Conservation (phyloP, 2,888 invertebrate species). For the Noctua pronuba region DNA sequence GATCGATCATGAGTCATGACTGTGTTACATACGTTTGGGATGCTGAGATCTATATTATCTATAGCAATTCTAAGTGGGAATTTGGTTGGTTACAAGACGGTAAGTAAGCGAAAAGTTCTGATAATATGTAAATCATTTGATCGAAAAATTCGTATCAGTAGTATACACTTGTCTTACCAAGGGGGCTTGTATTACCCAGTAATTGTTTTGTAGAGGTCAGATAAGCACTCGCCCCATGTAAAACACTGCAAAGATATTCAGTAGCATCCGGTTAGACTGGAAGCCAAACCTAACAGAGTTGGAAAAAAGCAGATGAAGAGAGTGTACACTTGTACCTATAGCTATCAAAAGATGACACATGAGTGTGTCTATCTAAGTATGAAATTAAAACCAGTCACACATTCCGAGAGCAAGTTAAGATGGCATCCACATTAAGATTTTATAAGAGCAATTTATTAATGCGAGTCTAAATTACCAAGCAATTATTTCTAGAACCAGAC, state of each 20-base stretch:
- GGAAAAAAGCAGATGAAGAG: background rate
- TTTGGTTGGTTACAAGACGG: background rate
- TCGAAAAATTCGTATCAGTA: background rate
- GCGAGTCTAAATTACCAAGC: constrained; percentile 24
- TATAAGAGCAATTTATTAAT: constrained; percentile 17
- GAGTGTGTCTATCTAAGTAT: background rate
- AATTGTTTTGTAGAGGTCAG: background rate
- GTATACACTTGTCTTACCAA: background rate
- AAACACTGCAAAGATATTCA: background rate
- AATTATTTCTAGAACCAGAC: constrained; percentile 14
- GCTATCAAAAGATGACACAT: constrained; percentile 4
- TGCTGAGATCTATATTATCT: background rate
- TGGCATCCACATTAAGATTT: constrained; percentile 1
- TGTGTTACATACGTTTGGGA: background rate
- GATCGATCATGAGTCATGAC: background rate
- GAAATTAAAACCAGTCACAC: background rate
- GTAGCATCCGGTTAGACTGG: background rate
- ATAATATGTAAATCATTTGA: background rate
- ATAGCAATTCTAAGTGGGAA: background rate
- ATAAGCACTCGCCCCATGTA: background rate
- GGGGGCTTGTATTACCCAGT: background rate
- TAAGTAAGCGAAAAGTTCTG: background rate
- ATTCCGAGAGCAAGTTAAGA: constrained; percentile 23
- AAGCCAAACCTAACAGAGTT: background rate
- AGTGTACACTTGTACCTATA: background rate